Evolutionary conservation across 2,113 vertebrate species (phyloP), one percentile per base, ranked within the genome.

Genomic region (Megaptera novaeangliae): DNA sequence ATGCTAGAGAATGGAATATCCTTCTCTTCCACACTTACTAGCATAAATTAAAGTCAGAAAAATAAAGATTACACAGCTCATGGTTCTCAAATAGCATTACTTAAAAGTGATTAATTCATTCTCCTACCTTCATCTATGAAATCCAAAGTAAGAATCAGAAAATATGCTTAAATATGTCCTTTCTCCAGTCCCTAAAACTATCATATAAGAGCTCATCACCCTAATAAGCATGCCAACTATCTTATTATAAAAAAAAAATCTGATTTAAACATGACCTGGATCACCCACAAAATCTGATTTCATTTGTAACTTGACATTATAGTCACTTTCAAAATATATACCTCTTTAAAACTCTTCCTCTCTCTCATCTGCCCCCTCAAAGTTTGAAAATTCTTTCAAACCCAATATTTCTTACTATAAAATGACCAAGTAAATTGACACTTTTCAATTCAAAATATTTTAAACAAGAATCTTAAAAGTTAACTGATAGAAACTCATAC

Each of bases 351-450:
- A 93, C 61, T 46, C 46, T 20, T 89, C 93, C 86, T 94, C 52
- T 17, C 34, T 5, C 6, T 39, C 52, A 96, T 44, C 88, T 88
- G n/a, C 17, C 93, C 72, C 36, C 34, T 96, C 29, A 66, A 74
- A 91, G 82, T 98, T 95, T 96, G 93, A 98, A 98, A 96, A 98
- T 96, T 77, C 91, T 94, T 97, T 74, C 87, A 93, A 96, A 98
- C 86, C 77, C 41, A 80, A n/a, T 57, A 92, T 64, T 92, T 92
- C 36, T 91, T 74, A 93, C 81, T 94, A 74, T 66, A 93, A 95
- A 78, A 64, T 4, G 20, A 95, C 8, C 29, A 77, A 41, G 87
- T 93, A 86, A 96, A 93, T 44, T 57, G n/a, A 92, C 17, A 41
- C 21, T 80, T 91, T 85, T 82, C 87, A 63, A 84, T 90, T 92